phyloP scores from a whole-genome alignment of 1,140 invertebrate genomes.

The Heliconius hewitsoni region DNA sequence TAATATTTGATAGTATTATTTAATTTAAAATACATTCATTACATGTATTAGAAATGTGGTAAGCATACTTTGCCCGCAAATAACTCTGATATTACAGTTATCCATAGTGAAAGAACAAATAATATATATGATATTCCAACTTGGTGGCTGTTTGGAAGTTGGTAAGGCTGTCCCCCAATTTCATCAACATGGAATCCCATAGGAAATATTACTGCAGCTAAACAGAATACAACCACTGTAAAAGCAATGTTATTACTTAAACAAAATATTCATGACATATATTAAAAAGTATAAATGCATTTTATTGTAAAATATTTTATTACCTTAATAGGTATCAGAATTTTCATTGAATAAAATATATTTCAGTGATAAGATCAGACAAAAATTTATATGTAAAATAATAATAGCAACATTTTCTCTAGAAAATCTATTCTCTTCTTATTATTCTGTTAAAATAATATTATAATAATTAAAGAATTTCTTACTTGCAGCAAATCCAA shows the following conservation, averaged over 20 bases:
- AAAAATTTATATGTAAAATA: too few species aligned
- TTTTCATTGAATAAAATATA: too few species aligned
- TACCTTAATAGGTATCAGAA: too few species aligned
- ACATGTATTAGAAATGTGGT: constrained; percentile 90
- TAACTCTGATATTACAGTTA: constrained; percentile 96
- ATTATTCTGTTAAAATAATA: neutral
- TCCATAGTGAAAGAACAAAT: constrained; percentile 97
- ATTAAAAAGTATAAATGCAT: too few species aligned
- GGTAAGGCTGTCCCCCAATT: constrained; percentile 97
- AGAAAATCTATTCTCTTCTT: too few species aligned
- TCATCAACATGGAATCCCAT: constrained; percentile 97
- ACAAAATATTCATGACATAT: too few species aligned
- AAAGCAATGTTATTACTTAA: constrained; percentile 46
- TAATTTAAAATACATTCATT: neutral
- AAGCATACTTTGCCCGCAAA: constrained; percentile 99
- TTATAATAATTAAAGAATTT: neutral
- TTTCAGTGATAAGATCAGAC: too few species aligned
- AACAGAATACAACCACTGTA: constrained; percentile 96
- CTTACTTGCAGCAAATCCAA: constrained; percentile 95
- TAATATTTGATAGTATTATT: neutral
- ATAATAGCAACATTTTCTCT: too few species aligned
- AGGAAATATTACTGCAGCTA: constrained; percentile 97
- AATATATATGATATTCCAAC: constrained; percentile 97
- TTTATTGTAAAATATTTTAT: too few species aligned
- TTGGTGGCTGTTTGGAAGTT: constrained; percentile 96